Conservation (phyloP, 1,140 invertebrate genomes). For the Cecropterus lyciades region DNA sequence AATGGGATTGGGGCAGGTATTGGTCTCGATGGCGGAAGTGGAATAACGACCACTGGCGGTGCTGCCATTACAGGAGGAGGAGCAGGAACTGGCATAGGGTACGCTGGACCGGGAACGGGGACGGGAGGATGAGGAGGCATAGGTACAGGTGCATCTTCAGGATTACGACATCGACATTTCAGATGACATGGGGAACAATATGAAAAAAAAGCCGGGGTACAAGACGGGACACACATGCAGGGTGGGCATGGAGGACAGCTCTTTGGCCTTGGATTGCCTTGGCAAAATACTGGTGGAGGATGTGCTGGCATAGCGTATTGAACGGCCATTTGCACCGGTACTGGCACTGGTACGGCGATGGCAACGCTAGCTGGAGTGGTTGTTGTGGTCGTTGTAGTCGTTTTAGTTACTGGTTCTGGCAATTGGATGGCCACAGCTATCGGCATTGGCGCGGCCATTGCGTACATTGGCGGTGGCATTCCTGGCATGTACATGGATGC, state of each 20-base stretch:
- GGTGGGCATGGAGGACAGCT: constrained; percentile 64
- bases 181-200: constrained; percentile 70
- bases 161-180: constrained; percentile 62
- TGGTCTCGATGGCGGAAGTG: constrained; percentile 28
- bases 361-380: constrained; percentile 40
- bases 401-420: constrained; percentile 21
- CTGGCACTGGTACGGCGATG: constrained; percentile 37
- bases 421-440: constrained; percentile 26
- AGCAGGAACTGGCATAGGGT: constrained; percentile 27
- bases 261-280: constrained; percentile 35
- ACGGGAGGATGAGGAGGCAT: constrained; percentile 33
- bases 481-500: constrained; percentile 24
- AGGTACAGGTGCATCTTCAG: constrained; percentile 46
- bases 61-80: constrained; percentile 9
- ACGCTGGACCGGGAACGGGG: constrained; percentile 40
- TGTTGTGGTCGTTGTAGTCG: constrained; percentile 48
- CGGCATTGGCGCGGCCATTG: constrained; percentile 41
- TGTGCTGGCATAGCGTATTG: constrained; percentile 46
- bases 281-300: constrained; percentile 38
- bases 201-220: constrained; percentile 69
- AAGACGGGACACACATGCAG: constrained; percentile 59
- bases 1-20: constrained; percentile 13
- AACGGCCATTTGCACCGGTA: constrained; percentile 50
- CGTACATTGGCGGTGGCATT: constrained; percentile 38
- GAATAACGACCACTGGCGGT: constrained; percentile 16